phyloP scores from a whole-genome alignment of 2,113 vertebrate species.

The Cinclus cinclus region DNA sequence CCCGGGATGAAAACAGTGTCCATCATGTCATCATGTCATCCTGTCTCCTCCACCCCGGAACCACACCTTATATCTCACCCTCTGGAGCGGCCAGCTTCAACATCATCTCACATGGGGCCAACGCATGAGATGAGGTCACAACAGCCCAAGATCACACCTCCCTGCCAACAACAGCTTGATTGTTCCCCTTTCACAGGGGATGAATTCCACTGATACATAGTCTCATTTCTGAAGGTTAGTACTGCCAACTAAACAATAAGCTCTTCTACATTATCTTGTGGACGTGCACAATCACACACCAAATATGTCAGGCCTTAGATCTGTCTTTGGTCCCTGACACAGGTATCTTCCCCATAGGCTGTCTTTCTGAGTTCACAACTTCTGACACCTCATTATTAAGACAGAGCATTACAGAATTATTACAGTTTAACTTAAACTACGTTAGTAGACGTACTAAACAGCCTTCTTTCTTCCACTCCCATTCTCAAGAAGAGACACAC shows the following conservation, averaged over 20 bases:
- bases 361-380: background rate
- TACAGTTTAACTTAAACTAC: background rate
- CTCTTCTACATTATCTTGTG: background rate
- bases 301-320: background rate
- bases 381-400: background rate
- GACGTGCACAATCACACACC: fast-evolving
- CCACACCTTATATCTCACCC: background rate
- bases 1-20: background rate
- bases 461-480: background rate
- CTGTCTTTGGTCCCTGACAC: fast-evolving
- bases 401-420: background rate
- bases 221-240: background rate
- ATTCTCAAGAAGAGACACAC: background rate
- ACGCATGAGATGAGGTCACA: background rate
- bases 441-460: background rate
- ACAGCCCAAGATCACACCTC: background rate
- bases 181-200: background rate
- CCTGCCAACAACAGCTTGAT: background rate
- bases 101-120: background rate
- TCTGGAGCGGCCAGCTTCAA: background rate
- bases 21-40: too few species aligned
- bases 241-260: background rate
- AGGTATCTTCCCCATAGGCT: background rate
- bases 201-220: background rate
- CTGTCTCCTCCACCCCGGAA: too few species aligned